These are phyloP conservation scores for Strigops habroptila DNA, from an alignment of 2,113 vertebrate genomes.

Conservation along the genomic window DNA sequence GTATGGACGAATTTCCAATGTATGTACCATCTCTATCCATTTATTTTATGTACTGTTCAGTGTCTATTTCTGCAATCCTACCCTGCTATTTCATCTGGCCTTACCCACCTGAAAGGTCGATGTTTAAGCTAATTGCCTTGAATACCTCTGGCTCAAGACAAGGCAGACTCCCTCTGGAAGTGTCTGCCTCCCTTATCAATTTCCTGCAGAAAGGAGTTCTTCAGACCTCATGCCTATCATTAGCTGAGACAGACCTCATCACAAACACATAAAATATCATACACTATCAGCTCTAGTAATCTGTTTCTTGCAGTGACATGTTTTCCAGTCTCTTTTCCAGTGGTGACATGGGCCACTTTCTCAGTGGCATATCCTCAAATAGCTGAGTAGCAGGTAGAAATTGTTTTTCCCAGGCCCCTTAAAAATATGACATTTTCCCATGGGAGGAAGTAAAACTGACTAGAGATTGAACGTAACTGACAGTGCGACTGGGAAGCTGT, in stretches of 20 bases:
- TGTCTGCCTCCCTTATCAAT: neutral
- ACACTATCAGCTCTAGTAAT: neutral
- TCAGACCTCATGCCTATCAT: neutral
- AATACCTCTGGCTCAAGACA: neutral
- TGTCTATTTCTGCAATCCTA: neutral
- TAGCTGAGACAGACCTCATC: neutral
- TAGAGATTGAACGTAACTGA: neutral
- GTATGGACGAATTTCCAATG: neutral
- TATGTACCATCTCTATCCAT: neutral
- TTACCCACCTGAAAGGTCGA: neutral
- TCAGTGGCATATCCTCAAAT: neutral
- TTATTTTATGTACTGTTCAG: neutral
- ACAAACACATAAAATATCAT: neutral
- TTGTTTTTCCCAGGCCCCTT: neutral
- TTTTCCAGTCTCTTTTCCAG: neutral
- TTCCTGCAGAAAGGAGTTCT: neutral
- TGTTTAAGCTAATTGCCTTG: slow-evolving; percentile 29
- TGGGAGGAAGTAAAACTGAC: neutral
- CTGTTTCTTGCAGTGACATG: neutral
- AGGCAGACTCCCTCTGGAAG: slow-evolving; percentile 1
- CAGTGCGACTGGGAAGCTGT: neutral
- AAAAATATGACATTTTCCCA: neutral
- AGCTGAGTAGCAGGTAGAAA: neutral
- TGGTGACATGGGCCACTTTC: neutral
- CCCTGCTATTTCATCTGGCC: neutral